These are phyloP conservation scores for Melinaea marsaeus DNA, from an alignment of 2,888 invertebrate species.

Conservation along the genomic window DNA sequence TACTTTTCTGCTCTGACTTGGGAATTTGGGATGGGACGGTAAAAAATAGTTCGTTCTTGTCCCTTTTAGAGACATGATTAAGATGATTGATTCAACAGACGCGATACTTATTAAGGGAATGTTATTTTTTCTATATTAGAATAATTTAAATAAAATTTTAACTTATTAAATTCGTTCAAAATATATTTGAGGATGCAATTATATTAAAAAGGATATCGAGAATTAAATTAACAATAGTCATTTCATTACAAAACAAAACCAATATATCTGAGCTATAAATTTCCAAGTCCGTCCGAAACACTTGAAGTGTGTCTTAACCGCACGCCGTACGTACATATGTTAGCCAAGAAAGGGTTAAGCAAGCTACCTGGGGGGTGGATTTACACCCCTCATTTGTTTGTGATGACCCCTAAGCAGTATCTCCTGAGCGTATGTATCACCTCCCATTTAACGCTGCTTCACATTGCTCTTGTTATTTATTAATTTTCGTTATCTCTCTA, in stretches of 20 bases:
- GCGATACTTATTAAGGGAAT: conserved; percentile 18
- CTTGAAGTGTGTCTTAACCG: conserved; percentile 72
- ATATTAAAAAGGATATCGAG: too few relatives aligned
- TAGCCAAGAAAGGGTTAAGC: conserved; percentile 75
- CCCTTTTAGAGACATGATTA: conserved; percentile 45
- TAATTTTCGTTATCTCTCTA: conserved; percentile 6
- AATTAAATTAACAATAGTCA: background rate
- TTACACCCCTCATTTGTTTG: conserved; percentile 83
- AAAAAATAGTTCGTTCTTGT: conserved; percentile 55
- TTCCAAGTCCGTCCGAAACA: conserved; percentile 67
- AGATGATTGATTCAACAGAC: conserved; percentile 50
- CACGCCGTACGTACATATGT: conserved; percentile 58
- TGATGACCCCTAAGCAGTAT: conserved; percentile 79
- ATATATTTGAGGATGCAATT: too few relatives aligned
- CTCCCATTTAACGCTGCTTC: conserved; percentile 53
- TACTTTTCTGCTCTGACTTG: conserved; percentile 52
- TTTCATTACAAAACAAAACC: conserved; percentile 55
- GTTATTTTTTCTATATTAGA: background rate
- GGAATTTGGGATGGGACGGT: conserved; percentile 53
- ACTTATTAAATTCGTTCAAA: too few relatives aligned
- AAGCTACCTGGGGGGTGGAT: conserved; percentile 73
- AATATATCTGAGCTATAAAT: conserved; percentile 71
- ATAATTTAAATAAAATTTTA: background rate
- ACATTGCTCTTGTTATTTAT: conserved; percentile 36
- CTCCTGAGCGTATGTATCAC: conserved; percentile 60